phyloP scores from a whole-genome alignment of 2,888 invertebrate genomes.

The Dendrolimus houi region DNA sequence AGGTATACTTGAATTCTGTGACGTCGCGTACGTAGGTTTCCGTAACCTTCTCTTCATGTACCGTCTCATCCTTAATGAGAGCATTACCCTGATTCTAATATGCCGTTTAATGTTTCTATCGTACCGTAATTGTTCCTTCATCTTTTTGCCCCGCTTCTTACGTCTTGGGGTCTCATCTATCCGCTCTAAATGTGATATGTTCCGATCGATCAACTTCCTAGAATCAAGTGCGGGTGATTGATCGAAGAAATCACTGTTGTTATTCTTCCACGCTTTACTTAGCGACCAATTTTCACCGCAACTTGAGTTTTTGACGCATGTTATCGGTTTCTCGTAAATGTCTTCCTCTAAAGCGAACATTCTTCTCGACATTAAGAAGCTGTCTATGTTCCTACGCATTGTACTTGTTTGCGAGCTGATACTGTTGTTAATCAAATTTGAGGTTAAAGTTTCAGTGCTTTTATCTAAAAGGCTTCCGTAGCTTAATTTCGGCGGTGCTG shows the following conservation, averaged over 20 bases:
- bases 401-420: conserved; percentile 61
- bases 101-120: conserved; percentile 79
- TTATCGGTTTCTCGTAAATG: conserved; percentile 62
- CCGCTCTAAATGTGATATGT: conserved; percentile 37
- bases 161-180: conserved; percentile 59
- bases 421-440: conserved; percentile 53
- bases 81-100: conserved; percentile 80
- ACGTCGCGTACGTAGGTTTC: conserved; percentile 30
- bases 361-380: conserved; percentile 51
- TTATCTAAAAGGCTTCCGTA: conserved; percentile 32
- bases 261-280: conserved; percentile 67
- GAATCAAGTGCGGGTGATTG: conserved; percentile 42
- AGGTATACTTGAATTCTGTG: conserved; percentile 44
- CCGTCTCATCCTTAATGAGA: conserved; percentile 78
- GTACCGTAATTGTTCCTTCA: conserved; percentile 68
- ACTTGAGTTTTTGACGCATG: conserved; percentile 43
- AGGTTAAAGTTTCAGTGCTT: conserved; percentile 49
- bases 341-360: conserved; percentile 62
- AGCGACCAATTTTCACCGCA: conserved; percentile 71
- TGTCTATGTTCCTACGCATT: conserved; percentile 56
- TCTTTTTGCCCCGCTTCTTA: conserved; percentile 42
- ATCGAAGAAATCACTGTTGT: conserved; percentile 50
- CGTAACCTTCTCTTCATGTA: conserved; percentile 59
- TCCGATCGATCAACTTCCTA: conserved; percentile 33
- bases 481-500: conserved; percentile 44